These are phyloP conservation scores for Lycopodina hypogea DNA, from an alignment of 37 sponge, comb jelly and placozoan species.

Conservation along the genomic window DNA sequence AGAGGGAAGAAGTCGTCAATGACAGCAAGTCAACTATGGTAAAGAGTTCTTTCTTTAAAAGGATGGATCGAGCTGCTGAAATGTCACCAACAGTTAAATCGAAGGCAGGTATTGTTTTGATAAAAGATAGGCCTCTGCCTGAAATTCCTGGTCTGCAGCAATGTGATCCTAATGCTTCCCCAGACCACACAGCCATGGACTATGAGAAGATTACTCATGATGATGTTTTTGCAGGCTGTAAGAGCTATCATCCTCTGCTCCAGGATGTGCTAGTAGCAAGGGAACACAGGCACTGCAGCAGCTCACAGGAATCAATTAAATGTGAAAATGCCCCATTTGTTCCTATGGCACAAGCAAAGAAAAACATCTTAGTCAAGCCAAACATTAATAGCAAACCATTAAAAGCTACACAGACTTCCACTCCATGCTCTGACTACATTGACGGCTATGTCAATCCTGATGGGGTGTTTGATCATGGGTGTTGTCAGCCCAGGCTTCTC, in stretches of 20 bases:
- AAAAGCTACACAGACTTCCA: too few relatives aligned
- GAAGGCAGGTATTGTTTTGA: too few relatives aligned
- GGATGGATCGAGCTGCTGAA: not conserved
- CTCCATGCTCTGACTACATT: not conserved
- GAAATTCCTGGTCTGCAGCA: not conserved
- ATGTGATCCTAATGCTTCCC: not conserved
- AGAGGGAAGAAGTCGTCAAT: too few relatives aligned
- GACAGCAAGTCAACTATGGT: not conserved
- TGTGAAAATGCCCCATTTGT: not conserved
- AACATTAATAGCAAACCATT: not conserved
- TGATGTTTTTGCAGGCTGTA: not conserved
- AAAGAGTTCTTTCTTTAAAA: not conserved
- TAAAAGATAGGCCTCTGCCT: not conserved
- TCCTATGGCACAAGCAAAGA: not conserved
- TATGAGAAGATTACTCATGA: not conserved
- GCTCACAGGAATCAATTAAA: not conserved
- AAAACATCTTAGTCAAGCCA: not conserved
- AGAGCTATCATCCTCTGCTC: not conserved
- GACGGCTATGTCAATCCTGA: conserved; percentile 35
- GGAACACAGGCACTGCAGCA: not conserved
- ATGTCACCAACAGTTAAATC: too few relatives aligned
- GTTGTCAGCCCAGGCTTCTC: not conserved
- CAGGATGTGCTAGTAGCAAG: not conserved
- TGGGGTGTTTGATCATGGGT: too few relatives aligned
- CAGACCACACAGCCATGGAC: conserved; percentile 6